Evolutionary conservation across 1,140 invertebrate species (phyloP).

Genomic region (Xylocopa sonorina): DNA sequence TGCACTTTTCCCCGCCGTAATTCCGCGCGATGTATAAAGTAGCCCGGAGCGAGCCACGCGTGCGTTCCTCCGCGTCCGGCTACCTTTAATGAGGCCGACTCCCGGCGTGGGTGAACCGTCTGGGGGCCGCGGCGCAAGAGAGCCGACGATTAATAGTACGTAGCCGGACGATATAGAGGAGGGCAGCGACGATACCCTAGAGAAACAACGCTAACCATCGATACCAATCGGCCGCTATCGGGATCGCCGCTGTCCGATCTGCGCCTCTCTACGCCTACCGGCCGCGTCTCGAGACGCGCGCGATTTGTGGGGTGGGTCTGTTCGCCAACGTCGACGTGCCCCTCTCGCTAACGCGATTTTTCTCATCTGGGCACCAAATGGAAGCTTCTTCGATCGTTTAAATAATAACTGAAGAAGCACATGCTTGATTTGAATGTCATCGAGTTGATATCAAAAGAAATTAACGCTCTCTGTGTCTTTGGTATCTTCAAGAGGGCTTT

Average conservation of each 20-base stretch:
- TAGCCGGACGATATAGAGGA: constrained; percentile 53
- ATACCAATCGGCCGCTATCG: constrained; percentile 57
- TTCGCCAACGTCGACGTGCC: no score
- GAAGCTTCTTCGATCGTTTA: no score
- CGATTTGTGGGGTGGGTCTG: no score
- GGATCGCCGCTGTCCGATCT: constrained; percentile 44
- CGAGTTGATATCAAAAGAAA: no score
- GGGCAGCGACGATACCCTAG: constrained; percentile 45
- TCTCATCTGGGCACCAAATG: no score
- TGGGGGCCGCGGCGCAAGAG: not conserved
- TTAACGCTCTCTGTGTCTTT: no score
- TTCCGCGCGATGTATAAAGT: constrained; percentile 32
- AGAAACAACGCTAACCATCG: constrained; percentile 50
- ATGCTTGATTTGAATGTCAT: no score
- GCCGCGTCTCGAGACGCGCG: not conserved
- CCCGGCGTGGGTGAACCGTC: constrained; percentile 66
- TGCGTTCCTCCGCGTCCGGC: constrained; percentile 48
- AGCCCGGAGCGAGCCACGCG: constrained; percentile 34
- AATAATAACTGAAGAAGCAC: no score
- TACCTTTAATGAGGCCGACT: constrained; percentile 60
- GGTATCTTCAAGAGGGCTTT: no score
- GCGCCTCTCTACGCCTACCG: not conserved
- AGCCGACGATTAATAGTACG: constrained; percentile 65
- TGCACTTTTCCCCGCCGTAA: constrained; percentile 38
- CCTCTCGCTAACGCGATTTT: no score